phyloP scores from a whole-genome alignment of 2,888 invertebrate genomes.

The Drosophila nr. perissopoda region DNA sequence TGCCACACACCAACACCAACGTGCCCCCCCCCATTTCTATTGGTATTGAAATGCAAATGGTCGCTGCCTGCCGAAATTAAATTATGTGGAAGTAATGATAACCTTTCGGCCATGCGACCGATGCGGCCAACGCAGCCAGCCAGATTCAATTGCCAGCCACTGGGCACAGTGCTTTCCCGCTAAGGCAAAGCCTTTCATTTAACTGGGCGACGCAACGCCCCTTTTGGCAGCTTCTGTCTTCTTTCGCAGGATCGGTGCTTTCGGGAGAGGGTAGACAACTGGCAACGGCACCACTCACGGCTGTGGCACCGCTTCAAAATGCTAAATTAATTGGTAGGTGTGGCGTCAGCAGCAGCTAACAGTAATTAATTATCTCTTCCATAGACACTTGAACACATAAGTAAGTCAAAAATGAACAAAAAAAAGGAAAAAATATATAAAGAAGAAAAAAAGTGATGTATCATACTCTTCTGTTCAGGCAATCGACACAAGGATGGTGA shows the following conservation, averaged over 20 bases:
- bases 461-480: neutral
- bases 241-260: neutral
- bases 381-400: slow-evolving; percentile 30
- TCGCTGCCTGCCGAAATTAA: slow-evolving; percentile 80
- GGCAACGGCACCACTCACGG: slow-evolving; percentile 55
- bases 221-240: slow-evolving; percentile 74
- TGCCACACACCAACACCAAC: neutral
- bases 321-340: slow-evolving; percentile 76
- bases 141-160: slow-evolving; percentile 59
- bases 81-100: slow-evolving; percentile 82
- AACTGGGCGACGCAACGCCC: slow-evolving; percentile 75
- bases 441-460: neutral
- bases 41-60: slow-evolving; percentile 81
- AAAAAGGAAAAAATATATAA: neutral
- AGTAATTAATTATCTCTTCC: slow-evolving; percentile 74
- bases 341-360: slow-evolving; percentile 75
- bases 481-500: neutral
- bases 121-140: slow-evolving; percentile 49
- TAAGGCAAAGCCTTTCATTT: slow-evolving; percentile 43
- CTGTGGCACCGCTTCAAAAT: slow-evolving; percentile 47
- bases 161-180: slow-evolving; percentile 4
- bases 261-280: slow-evolving; percentile 10
- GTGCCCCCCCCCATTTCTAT: slow-evolving; percentile 12
- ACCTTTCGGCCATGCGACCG: slow-evolving; percentile 69
- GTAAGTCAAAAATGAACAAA: slow-evolving; percentile 3